These are phyloP conservation scores for Benthosema pterotum DNA, from an alignment of 2,797 vertebrate genomes.

Conservation along the genomic window DNA sequence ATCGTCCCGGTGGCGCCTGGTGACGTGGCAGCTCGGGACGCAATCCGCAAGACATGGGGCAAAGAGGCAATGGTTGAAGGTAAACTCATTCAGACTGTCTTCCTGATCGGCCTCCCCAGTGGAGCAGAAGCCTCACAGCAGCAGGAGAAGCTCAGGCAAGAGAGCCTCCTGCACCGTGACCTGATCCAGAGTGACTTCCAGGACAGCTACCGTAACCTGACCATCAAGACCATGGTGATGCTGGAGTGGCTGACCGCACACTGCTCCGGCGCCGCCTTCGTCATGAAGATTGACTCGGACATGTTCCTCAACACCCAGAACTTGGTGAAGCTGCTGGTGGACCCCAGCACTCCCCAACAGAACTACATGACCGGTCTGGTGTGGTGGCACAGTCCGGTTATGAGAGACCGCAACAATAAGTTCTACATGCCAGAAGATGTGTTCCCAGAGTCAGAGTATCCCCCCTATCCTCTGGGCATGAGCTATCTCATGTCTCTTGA, in stretches of 20 bases:
- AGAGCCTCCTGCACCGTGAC: slow-evolving; percentile 64
- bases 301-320: slow-evolving; percentile 51
- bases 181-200: slow-evolving; percentile 78
- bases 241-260: slow-evolving; percentile 71
- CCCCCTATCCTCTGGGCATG: slow-evolving; percentile 90
- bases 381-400: slow-evolving; percentile 88
- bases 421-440: slow-evolving; percentile 87
- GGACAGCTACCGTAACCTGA: slow-evolving; percentile 80
- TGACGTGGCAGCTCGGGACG: not conserved
- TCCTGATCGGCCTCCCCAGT: slow-evolving; percentile 66
- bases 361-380: slow-evolving; percentile 89
- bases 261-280: slow-evolving; percentile 59
- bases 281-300: slow-evolving; percentile 61
- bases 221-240: slow-evolving; percentile 80
- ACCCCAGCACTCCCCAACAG: slow-evolving; percentile 58
- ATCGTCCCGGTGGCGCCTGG: slow-evolving; percentile 62
- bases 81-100: slow-evolving; percentile 62
- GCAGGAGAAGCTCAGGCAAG: slow-evolving; percentile 54
- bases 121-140: slow-evolving; percentile 15
- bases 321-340: slow-evolving; percentile 47
- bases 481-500: slow-evolving; percentile 90
- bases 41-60: slow-evolving; percentile 82
- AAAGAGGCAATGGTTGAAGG: slow-evolving; percentile 66
- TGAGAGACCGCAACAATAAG: slow-evolving; percentile 82
- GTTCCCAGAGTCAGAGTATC: slow-evolving; percentile 85